Base-by-base conservation (phyloP, 2,888 invertebrate species). In the Agapostemon virescens region DNA sequence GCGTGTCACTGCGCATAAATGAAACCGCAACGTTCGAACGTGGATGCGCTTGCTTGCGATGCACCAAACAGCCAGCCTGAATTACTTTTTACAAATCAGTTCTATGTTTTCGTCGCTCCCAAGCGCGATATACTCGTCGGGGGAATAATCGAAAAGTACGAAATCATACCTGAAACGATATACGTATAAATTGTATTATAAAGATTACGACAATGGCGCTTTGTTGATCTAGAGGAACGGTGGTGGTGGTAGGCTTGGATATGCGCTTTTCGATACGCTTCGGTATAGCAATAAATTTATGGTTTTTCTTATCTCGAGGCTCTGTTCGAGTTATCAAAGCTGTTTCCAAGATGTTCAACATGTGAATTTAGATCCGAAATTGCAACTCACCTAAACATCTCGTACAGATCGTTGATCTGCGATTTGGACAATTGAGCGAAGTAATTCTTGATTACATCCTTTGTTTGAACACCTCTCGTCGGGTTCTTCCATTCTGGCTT, bases 401-500 rank as follows among this genome's bases (percentile, higher is more conserved):
- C 95, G 90, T 97, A 96, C 38, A 98, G 94, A 85, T 96, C 95
- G 84, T 95, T 93, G 84, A 97, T 95, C 93, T 97, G 97, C 20
- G 94, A 94, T 88, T 95, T 95, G 69, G 95, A 95, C 61, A 98
- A 94, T 89, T 97, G 95, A 15, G 96, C 95, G 93, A 96, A 98
- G 87, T 96, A 96, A 85, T 95, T 95, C 89, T 95, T 95, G 82
- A 96, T 94, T 88, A 96, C 95, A 86, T 96, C 95, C 74, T 95
- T 94, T 0, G 97, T 96, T 87, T 96, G 96, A 77, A 95, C 94
- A 13, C 96, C 96, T 88, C 96, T 96, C 45, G 96, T 96, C 83
- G 96, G 95, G 93, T 97, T 97, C 85, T 95, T 95, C 97, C 97
- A 97, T 89, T 97, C 96, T 0, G 97, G 97, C 90, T 96, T 96